Base-by-base conservation (phyloP, 2,113 vertebrate species). In the Recurvirostra avosetta region DNA sequence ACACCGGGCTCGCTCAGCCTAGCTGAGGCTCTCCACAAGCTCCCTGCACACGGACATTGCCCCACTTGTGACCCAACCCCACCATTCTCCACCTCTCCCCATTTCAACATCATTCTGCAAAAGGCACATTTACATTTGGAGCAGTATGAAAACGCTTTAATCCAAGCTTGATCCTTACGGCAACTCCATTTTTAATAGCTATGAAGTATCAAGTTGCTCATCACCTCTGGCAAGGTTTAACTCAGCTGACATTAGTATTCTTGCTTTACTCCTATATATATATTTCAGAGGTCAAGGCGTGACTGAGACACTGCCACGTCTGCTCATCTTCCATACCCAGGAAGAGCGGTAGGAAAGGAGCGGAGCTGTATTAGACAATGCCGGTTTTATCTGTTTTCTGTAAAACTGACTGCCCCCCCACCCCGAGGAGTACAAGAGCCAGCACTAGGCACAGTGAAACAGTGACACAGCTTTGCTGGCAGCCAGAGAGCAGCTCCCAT, bases 81-180 rank as follows among this genome's bases (percentile, higher is more conserved):
- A 36, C 53, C 26, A 3, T 3, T 12, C 43, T 26, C 52, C 40
- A 8, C 11, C 2, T 22, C 29, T 61, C 14, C 66, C 41, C n/a
- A 4, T 20, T 16, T 22, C 59, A 43, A 29, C 9, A 15, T 5
- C 2, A 0, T 8, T 41, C 29, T 34, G 61, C 56, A 38, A 50
- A 32, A 30, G 56, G 6, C 27, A 30, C 45, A 5, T 23, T n/a
- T 2, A 6, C 41, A 13, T 1, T 1, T 27, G 70, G 21, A 81
- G 73, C 53, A 32, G 15, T 0, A 58, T 3, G 5, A 82, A 59
- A 45, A 75, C 0, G 0, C 49, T 62, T 45, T 7, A 38, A 75
- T 34, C 66, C 73, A 6, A 30, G 30, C 78, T 45, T 30, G 45
- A 61, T 34, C 77, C 72, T 29, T 2, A 5, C 53, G 87, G 55